Base-by-base conservation (phyloP, 1,140 invertebrate species). In the Drosophila bocqueti region DNA sequence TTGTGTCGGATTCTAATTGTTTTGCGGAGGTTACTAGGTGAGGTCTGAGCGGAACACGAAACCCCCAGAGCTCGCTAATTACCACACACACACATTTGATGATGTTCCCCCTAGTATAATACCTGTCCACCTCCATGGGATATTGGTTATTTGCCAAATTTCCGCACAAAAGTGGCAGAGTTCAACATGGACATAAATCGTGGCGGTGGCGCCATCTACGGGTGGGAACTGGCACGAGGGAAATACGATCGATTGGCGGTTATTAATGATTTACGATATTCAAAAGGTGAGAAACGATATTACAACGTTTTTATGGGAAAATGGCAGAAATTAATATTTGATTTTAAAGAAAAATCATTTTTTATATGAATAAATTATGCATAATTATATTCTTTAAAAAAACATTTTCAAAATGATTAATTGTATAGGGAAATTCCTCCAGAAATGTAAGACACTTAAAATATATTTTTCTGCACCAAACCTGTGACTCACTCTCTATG, bases 1-100 rank as follows among this genome's bases (percentile, higher is more conserved):
- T 67, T 58, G 62, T 76, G 80, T 83, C 61, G 66, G 71, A 66
- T 89, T 87, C 84, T 89, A 89, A 89, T 89, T 89, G 76, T 89
- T 86, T 86, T 67, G 54, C 72, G 52, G 75, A 67, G 83, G 80
- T 89, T 86, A 86, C 72, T 79, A 76, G 83, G 84, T 86, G 71
- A 86, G 80, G 83, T 86, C 65, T 52, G 26, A 47, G 40, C 34
- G 61, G 61, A 60, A 87, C 83, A 89, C 59, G 66, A 84, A 87
- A 81, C 68, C 77, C 83, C 80, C 78, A 84, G 80, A 84, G 83
- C 24, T 66, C 69, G 69, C 80, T 87, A 87, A 87, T 89, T 87
- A 83, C 81, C 64, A 43, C 54, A 71, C 18, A 52, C 34, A 43
- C 38, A 45, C 34, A 61, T 57, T 26, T 34, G 18, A 47, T 68